Conservation (phyloP, 2,797 vertebrate species). For the Uromys caudimaculatus region DNA sequence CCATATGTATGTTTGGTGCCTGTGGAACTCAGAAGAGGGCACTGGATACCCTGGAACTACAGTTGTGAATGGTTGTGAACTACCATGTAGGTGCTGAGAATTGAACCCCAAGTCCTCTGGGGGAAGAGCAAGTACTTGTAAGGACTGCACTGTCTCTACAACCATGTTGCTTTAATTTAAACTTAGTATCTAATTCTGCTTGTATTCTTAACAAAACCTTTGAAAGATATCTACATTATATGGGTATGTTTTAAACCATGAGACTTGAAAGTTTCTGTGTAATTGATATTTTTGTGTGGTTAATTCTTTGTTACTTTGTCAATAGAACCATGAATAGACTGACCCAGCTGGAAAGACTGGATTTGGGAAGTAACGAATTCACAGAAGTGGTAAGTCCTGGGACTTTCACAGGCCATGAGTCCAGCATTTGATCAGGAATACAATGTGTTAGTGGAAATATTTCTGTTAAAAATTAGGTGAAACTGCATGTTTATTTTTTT, state of each 20-base stretch:
- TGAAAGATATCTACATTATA: background rate
- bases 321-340: constrained; percentile 98
- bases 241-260: constrained; percentile 15
- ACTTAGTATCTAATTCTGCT: background rate
- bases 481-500: background rate
- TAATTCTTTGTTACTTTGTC: constrained; percentile 81
- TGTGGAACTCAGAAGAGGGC: background rate
- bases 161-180: constrained; percentile 4
- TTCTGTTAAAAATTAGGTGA: constrained; percentile 50
- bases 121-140: background rate
- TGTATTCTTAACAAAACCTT: constrained; percentile 30
- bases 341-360: constrained; percentile 96
- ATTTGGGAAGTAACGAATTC: constrained; percentile 99
- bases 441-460: constrained; percentile 62
- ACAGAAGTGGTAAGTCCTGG: constrained; percentile 97
- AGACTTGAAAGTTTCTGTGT: constrained; percentile 38
- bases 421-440: constrained; percentile 70
- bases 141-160: background rate
- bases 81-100: background rate
- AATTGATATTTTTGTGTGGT: constrained; percentile 44
- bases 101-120: background rate
- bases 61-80: background rate
- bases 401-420: constrained; percentile 44
- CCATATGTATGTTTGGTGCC: background rate
- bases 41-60: background rate